Percentiles rank a stretch among this genome's conserved stretches.
These are phyloP conservation scores for Anadara kagoshimensis DNA, from an alignment of 1,140 invertebrate species.

Conservation along the genomic window DNA sequence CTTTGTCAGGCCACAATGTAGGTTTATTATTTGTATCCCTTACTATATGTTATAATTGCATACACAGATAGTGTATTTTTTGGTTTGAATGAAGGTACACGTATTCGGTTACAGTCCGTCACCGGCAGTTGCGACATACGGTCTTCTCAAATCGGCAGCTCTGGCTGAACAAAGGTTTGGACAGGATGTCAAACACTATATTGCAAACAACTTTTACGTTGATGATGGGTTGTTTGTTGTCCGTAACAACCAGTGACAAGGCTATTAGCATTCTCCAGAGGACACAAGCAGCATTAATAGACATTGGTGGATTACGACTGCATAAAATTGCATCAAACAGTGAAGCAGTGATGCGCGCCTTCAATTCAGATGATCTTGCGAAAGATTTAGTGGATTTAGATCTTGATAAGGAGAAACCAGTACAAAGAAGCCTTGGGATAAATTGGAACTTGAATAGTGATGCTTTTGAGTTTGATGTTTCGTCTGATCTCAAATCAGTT, in stretches of 20 bases:
- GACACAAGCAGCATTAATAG: neutral
- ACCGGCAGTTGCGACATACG: slow-evolving; percentile 2
- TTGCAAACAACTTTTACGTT: slow-evolving; percentile 15
- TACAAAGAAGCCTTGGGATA: slow-evolving; percentile 7
- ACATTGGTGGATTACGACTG: neutral
- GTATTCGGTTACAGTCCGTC: slow-evolving; percentile 1
- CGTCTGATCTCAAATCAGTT: neutral
- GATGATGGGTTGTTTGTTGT: slow-evolving; percentile 8
- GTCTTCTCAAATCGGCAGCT: neutral
- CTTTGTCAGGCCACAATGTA: too few relatives aligned
- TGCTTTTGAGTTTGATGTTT: neutral
- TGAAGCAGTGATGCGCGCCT: neutral
- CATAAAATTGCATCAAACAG: slow-evolving; percentile 12
- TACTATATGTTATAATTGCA: too few relatives aligned
- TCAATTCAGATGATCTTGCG: neutral
- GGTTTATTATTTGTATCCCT: too few relatives aligned
- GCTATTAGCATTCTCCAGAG: neutral
- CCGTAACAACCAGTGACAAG: too few relatives aligned
- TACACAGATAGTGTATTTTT: too few relatives aligned
- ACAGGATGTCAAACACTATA: too few relatives aligned
- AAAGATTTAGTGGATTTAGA: neutral
- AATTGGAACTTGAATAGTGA: neutral
- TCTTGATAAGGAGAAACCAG: neutral
- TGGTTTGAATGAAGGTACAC: neutral
- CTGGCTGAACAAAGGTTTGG: neutral